phyloP scores from a whole-genome alignment of 2,113 vertebrate genomes.

The Heterotilapia buettikoferi region DNA sequence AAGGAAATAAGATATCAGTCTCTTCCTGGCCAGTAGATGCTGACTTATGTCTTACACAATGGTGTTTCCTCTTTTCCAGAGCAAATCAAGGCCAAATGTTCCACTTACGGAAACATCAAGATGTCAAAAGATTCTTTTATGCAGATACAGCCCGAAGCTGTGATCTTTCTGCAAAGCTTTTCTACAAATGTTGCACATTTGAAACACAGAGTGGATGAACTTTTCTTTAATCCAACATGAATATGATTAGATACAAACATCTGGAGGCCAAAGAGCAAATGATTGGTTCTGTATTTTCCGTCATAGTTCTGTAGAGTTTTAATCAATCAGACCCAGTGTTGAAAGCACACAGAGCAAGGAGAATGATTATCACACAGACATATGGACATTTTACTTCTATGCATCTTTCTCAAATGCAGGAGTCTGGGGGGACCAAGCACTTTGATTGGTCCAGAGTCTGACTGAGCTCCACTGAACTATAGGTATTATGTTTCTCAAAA shows the following conservation, averaged over 20 bases:
- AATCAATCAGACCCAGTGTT: not conserved
- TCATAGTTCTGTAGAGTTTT: not conserved
- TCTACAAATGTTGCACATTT: not conserved
- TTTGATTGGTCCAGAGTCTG: not conserved
- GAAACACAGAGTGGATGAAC: not conserved
- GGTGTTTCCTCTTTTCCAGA: not conserved
- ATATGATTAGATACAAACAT: slow-evolving; percentile 5
- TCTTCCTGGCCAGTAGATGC: not conserved
- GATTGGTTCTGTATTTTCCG: slow-evolving; percentile 17
- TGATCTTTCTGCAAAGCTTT: not conserved
- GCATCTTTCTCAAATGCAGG: not conserved
- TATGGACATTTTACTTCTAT: not conserved
- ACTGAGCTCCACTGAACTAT: slow-evolving; percentile 7
- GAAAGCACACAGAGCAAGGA: not conserved
- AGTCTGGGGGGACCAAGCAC: not conserved
- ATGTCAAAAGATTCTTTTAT: not conserved
- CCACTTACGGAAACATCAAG: slow-evolving; percentile 4
- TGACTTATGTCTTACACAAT: slow-evolving; percentile 9
- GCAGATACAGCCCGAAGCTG: not conserved
- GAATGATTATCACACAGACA: not conserved
- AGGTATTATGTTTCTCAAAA: slow-evolving; percentile 46
- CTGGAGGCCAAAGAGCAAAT: not conserved
- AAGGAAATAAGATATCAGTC: not conserved
- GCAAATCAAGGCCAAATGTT: not conserved
- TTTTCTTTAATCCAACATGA: not conserved